phyloP scores from a whole-genome alignment of 2,113 vertebrate genomes.

The Sarotherodon lohbergeri region DNA sequence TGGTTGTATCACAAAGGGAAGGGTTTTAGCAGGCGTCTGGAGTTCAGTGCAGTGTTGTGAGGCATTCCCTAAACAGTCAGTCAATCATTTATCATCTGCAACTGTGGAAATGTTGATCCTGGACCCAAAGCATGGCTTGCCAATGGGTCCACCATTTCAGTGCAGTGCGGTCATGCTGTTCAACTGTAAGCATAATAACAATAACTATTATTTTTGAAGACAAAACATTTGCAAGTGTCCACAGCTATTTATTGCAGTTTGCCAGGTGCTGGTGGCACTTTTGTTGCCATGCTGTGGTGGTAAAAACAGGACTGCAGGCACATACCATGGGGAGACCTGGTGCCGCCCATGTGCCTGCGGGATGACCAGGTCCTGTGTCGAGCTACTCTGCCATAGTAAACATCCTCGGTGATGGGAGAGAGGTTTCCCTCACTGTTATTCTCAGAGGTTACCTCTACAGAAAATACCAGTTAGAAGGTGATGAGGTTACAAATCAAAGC shows the following conservation, averaged over 20 bases:
- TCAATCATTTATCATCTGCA: slow-evolving; percentile 49
- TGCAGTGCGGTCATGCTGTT: slow-evolving; percentile 74
- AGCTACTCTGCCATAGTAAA: slow-evolving; percentile 80
- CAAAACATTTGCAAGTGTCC: slow-evolving; percentile 51
- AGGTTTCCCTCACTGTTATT: slow-evolving; percentile 87
- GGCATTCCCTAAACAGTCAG: slow-evolving; percentile 61
- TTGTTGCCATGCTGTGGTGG: slow-evolving; percentile 40
- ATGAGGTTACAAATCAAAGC: slow-evolving; percentile 43
- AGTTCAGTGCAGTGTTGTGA: slow-evolving; percentile 64
- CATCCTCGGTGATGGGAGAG: slow-evolving; percentile 79
- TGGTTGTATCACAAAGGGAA: slow-evolving; percentile 31
- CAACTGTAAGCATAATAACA: slow-evolving; percentile 50
- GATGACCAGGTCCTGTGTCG: slow-evolving; percentile 74
- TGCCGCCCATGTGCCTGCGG: slow-evolving; percentile 72
- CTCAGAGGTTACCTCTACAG: slow-evolving; percentile 87
- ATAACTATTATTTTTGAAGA: slow-evolving; percentile 29
- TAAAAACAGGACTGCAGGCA: slow-evolving; percentile 54
- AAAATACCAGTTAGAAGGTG: slow-evolving; percentile 73
- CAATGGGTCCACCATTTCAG: slow-evolving; percentile 49
- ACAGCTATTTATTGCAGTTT: slow-evolving; percentile 39
- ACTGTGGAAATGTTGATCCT: slow-evolving; percentile 38
- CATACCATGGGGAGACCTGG: slow-evolving; percentile 80
- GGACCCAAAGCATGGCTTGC: slow-evolving; percentile 36
- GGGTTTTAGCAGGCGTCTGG: slow-evolving; percentile 62
- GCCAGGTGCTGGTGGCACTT: slow-evolving; percentile 31